phyloP scores from a whole-genome alignment of 2,113 vertebrate species.

The Phaetusa simplex region DNA sequence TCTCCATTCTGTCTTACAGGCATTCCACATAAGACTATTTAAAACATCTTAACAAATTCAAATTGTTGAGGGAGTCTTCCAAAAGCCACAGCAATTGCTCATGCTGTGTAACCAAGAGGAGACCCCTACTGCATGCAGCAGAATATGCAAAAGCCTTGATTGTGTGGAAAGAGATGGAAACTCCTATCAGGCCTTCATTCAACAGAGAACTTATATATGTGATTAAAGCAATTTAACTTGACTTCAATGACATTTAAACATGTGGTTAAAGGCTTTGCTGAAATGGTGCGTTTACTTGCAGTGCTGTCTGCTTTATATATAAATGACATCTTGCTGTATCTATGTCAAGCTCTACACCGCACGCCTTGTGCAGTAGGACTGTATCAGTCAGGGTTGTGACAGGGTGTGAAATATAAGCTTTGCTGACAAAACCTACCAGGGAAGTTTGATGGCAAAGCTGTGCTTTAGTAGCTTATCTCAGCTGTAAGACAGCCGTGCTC shows the following conservation, averaged over 20 bases:
- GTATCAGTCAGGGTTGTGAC: background rate
- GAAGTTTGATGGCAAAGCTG: background rate
- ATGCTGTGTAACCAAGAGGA: background rate
- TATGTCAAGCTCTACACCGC: background rate
- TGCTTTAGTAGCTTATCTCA: background rate
- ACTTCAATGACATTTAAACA: slow-evolving; percentile 25
- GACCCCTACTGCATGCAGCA: background rate
- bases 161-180: slow-evolving; percentile 16
- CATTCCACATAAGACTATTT: background rate
- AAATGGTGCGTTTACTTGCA: background rate
- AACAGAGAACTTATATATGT: background rate
- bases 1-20: background rate
- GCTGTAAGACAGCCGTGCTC: background rate
- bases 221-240: slow-evolving; percentile 37
- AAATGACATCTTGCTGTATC: background rate
- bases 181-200: background rate
- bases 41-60: slow-evolving; percentile 12
- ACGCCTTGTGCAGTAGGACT: background rate
- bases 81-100: slow-evolving; percentile 40
- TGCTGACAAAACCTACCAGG: background rate
- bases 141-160: slow-evolving; percentile 11
- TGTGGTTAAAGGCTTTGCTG: background rate
- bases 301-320: background rate
- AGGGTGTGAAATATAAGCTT: background rate
- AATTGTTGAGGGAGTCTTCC: slow-evolving; percentile 23